Percentiles rank a stretch among this genome's conserved stretches.
phyloP scores from a whole-genome alignment of 2,888 invertebrate genomes.

The Metopia argyrocephala region DNA sequence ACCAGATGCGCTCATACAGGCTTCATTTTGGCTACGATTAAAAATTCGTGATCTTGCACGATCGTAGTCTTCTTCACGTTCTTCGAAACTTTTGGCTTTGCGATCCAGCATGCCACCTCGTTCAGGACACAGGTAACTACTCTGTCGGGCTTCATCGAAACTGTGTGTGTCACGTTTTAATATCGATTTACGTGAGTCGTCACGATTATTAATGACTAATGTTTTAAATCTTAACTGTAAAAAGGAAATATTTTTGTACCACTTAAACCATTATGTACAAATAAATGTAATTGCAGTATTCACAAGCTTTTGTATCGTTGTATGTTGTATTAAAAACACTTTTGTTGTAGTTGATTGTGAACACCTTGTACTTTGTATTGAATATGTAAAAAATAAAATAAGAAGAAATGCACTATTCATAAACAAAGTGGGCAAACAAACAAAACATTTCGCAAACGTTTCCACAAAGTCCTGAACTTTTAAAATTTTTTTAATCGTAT shows the following conservation, averaged over 20 bases:
- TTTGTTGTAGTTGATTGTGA: no score
- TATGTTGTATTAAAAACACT: no score
- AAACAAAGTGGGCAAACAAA: no score
- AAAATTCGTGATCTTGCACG: conserved; percentile 92
- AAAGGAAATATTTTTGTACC: background rate
- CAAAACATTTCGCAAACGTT: no score
- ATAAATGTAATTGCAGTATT: no score
- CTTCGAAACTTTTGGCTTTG: conserved; percentile 92
- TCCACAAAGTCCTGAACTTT: no score
- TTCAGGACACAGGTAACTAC: conserved; percentile 81
- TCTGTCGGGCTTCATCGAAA: conserved; percentile 84
- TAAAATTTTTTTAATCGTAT: no score
- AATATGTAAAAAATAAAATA: no score
- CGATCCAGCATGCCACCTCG: conserved; percentile 83
- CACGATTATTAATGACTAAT: conserved; percentile 84
- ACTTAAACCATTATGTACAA: no score
- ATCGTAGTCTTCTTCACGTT: conserved; percentile 93
- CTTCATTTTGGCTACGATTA: conserved; percentile 71
- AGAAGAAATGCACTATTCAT: no score
- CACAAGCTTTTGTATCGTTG: no score
- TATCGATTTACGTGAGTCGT: conserved; percentile 87
- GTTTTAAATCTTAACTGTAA: conserved; percentile 84
- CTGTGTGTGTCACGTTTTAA: conserved; percentile 90
- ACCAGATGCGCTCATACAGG: conserved; percentile 65
- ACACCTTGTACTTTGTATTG: no score